Base-by-base conservation (phyloP, 1,140 invertebrate species). In the Drosophila pachea region DNA sequence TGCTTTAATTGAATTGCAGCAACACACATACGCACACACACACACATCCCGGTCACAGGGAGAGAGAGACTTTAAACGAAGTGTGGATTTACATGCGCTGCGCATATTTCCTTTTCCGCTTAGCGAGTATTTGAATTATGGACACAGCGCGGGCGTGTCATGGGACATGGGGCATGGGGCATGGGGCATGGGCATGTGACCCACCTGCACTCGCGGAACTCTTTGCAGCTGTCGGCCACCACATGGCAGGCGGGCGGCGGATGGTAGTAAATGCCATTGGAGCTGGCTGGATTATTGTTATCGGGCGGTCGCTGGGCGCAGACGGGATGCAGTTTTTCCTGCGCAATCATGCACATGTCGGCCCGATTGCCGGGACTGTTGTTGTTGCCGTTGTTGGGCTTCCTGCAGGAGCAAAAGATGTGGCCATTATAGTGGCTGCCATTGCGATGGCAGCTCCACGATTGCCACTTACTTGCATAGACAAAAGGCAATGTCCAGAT, bases 401-500 rank as follows among this genome's bases (percentile, higher is more conserved):
- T 96, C 77, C 94, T 95, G 79, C 55, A 63, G 66, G 22, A 8
- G 35, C 64, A 81, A 61, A 74, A 45, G 7, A 35, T 42, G 55
- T 16, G 11, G 48, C 62, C 33, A 16, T 16, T 8, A 7, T 29
- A 33, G 40, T 40, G 9, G 33, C 45, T 69, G 47, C 38, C 53
- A n/a, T 58, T 40, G 56, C 31, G 5, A n/a, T 47, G 33, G 68
- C 6, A 29, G 43, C 5, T 14, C 35, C 14, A 12, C 12, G 33
- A 42, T 60, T 63, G 78, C 68, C 81, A 92, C 94, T 94, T 90
- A 97, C 96, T 94, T 97, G 95, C 96, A 97, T 47, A 97, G 91
- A 89, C 96, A 97, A 90, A 97, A 97, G 65, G 95, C 96, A 73
- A 97, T 95, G 88, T 97, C 95, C 60, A 96, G 92, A 75, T 94